Base-by-base conservation (phyloP, 2,888 invertebrate genomes). In the Dryobota labecula region DNA sequence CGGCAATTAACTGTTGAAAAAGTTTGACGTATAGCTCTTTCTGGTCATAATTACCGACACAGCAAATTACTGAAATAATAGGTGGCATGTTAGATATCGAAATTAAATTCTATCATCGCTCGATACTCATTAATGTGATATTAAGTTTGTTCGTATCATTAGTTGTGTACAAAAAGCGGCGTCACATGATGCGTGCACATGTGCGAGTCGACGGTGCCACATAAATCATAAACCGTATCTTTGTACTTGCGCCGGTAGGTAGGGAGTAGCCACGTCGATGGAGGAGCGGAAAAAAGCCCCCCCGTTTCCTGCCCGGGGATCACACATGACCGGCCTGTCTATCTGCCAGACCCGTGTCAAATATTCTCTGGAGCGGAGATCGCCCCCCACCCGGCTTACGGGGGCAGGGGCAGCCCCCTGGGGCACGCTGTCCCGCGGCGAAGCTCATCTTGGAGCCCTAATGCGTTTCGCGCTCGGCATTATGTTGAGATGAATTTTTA, bases 271-370 rank as follows among this genome's bases (percentile, higher is more conserved):
- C 90, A 91, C 90, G 93, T 94, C 94, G 94, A 95, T 93, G 93
- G 91, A 92, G 90, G 91, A 92, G 90, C 91, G 94, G 94, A 94
- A 95, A 95, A 95, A 96, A 96, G 90, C 91, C 92, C 92, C 85
- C 94, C 92, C 92, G 92, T 92, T 96, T 95, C 95, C 95, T 94
- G 94, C 90, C 92, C 91, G 93, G 94, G 94, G 95, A 95, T 95
- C 96, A 96, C 96, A 96, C 96, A 96, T 95, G 96, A 95, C 96
- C 95, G 95, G 94, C 92, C 95, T 95, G 96, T 96, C 96, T 95
- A 95, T 96, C 96, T 95, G 96, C 96, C 96, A 95, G 95, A 96
- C 96, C 96, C 96, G 94, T 96, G 95, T 96, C 96, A 96, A 96
- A 96, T 96, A 96, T 95, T 94, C 96, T 95, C 95, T 95, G 94